Percentiles rank a stretch among this genome's conserved stretches.
These are phyloP conservation scores for Pterostichus niger DNA, from an alignment of 2,888 invertebrate species.

Conservation along the genomic window DNA sequence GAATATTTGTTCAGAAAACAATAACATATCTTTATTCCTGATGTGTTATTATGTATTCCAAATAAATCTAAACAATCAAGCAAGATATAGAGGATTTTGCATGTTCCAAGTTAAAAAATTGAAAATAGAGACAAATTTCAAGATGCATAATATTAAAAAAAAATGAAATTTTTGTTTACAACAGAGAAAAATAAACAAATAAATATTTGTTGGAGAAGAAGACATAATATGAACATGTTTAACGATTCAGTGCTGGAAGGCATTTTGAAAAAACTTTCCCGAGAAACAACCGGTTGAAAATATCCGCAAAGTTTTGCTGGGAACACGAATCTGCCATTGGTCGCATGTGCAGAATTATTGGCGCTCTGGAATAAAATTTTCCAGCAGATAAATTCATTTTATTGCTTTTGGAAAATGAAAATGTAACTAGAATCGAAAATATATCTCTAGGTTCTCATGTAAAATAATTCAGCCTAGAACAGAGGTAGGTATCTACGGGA, in stretches of 20 bases:
- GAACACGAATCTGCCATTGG: slow-evolving; percentile 42
- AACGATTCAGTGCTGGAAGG: slow-evolving; percentile 1
- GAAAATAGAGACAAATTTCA: no score
- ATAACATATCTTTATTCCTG: no score
- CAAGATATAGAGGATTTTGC: no score
- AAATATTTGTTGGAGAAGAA: background rate
- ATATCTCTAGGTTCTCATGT: slow-evolving; percentile 33
- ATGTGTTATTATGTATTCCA: no score
- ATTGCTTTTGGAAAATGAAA: slow-evolving; percentile 66
- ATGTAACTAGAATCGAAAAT: slow-evolving; percentile 65
- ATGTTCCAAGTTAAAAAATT: no score
- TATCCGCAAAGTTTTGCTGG: slow-evolving; percentile 56
- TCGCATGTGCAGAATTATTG: slow-evolving; percentile 63
- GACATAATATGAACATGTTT: slow-evolving; percentile 1
- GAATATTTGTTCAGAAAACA: no score
- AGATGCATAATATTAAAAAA: no score
- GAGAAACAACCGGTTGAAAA: slow-evolving; percentile 41
- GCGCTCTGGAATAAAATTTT: slow-evolving; percentile 63
- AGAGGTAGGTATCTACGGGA: no score
- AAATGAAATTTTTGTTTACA: background rate
- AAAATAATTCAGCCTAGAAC: background rate
- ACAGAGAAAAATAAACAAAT: slow-evolving; percentile 9
- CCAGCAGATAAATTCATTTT: slow-evolving; percentile 65
- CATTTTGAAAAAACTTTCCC: slow-evolving; percentile 25
- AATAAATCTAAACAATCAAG: no score